These are phyloP conservation scores for Aythya baeri DNA, from an alignment of 2,113 vertebrate species.

Conservation along the genomic window DNA sequence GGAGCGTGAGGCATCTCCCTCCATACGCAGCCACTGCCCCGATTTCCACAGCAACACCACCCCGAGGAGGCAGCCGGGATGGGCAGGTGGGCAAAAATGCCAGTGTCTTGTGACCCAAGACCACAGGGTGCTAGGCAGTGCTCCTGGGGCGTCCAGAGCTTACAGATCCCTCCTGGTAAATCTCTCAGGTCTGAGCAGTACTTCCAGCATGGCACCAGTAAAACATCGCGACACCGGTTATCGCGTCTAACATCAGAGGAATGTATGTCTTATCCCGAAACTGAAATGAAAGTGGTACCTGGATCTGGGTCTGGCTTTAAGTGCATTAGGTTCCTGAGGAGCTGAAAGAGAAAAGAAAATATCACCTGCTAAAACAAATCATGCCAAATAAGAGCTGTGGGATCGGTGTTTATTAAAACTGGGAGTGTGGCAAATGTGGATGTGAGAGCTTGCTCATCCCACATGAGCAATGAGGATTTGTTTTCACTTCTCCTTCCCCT, in stretches of 20 bases:
- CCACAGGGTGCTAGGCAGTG: neutral
- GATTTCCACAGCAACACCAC: neutral
- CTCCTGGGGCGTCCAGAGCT: neutral
- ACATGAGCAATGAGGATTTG: neutral
- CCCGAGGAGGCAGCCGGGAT: neutral
- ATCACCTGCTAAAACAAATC: fast-evolving
- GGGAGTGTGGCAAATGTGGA: neutral
- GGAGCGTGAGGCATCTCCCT: neutral
- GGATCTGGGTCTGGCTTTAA: conserved; percentile 83
- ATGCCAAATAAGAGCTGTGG: neutral
- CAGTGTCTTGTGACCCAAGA: neutral
- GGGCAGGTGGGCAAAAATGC: neutral
- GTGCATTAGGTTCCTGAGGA: conserved; percentile 75
- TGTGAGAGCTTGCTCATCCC: neutral
- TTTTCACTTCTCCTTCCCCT: conserved; percentile 43
- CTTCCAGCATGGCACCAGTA: neutral
- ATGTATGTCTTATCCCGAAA: neutral
- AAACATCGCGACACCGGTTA: neutral
- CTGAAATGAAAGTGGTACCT: conserved; percentile 75
- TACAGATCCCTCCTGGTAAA: neutral
- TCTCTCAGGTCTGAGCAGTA: neutral
- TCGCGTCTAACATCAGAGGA: neutral
- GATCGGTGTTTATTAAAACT: neutral
- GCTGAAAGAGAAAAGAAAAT: conserved; percentile 74
- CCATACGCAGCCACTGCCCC: neutral